A percentile compares a stretch with the other conserved stretches of the same genome.
Conservation (phyloP, 2,888 invertebrate genomes). For the Phaedon cochleariae region DNA sequence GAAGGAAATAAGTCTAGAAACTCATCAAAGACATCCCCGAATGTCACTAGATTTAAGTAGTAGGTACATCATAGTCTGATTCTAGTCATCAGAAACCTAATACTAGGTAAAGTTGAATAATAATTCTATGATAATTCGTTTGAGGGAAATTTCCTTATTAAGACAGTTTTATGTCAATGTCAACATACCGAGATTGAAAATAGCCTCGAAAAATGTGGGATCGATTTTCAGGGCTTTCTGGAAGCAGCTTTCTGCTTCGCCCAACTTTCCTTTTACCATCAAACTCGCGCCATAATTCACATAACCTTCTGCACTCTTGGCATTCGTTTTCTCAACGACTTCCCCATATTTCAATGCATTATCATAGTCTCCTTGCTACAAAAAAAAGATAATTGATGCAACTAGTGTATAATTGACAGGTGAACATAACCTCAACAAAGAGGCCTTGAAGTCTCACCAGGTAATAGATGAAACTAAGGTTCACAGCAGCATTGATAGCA, state of each 20-base stretch:
- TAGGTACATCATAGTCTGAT: no score
- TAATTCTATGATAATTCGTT: not conserved
- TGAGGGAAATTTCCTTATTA: slow-evolving; percentile 4
- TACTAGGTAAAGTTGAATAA: no score
- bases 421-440: not conserved
- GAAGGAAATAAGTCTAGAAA: no score
- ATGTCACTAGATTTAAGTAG: no score
- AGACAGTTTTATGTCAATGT: not conserved
- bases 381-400: slow-evolving; percentile 7
- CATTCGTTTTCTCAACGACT: slow-evolving; percentile 76
- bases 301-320: slow-evolving; percentile 81
- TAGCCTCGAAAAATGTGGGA: slow-evolving; percentile 83
- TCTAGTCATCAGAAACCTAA: no score
- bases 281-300: slow-evolving; percentile 87
- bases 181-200: slow-evolving; percentile 79
- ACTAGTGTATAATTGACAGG: not conserved
- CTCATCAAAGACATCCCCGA: no score
- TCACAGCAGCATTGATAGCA: slow-evolving; percentile 85
- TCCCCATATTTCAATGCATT: slow-evolving; percentile 81
- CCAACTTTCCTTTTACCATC: slow-evolving; percentile 73
- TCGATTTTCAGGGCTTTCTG: slow-evolving; percentile 81
- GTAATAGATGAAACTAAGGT: slow-evolving; percentile 85
- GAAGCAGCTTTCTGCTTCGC: slow-evolving; percentile 76
- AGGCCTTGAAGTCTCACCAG: slow-evolving; percentile 64
- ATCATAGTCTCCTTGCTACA: slow-evolving; percentile 79